A percentile compares a stretch with the other conserved stretches of the same genome.
phyloP scores from a whole-genome alignment of 2,888 invertebrate species.

The Allacma fusca region DNA sequence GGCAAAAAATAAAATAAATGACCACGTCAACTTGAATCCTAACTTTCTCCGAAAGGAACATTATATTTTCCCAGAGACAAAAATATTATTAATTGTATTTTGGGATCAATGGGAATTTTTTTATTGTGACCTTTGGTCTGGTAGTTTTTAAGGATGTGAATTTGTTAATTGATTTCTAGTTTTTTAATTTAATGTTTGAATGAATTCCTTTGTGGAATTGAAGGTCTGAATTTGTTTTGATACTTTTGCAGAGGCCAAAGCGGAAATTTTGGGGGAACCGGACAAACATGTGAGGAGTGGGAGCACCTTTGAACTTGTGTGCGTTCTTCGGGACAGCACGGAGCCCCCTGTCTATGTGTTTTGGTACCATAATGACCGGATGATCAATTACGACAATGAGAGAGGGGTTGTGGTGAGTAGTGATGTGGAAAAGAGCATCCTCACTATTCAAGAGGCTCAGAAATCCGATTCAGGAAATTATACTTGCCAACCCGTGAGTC shows the following conservation, averaged over 20 bases:
- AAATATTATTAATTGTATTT: too few relatives aligned
- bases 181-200: too few relatives aligned
- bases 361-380: conserved; percentile 83
- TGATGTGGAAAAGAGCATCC: conserved; percentile 63
- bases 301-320: conserved; percentile 81
- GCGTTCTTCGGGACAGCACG: conserved; percentile 83
- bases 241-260: conserved; percentile 80
- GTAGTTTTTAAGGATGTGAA: too few relatives aligned
- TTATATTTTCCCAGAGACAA: too few relatives aligned
- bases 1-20: too few relatives aligned
- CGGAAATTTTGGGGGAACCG: conserved; percentile 83
- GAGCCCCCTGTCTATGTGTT: conserved; percentile 84
- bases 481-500: conserved; percentile 62
- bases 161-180: too few relatives aligned
- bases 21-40: too few relatives aligned
- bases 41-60: too few relatives aligned
- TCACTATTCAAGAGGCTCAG: conserved; percentile 68
- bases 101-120: too few relatives aligned
- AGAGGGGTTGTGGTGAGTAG: conserved; percentile 68
- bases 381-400: conserved; percentile 82
- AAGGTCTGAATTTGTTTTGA: too few relatives aligned
- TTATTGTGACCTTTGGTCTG: too few relatives aligned
- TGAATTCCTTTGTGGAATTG: too few relatives aligned
- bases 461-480: conserved; percentile 71
- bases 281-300: conserved; percentile 89